A percentile compares a stretch with the other conserved stretches of the same genome.
These are phyloP conservation scores for Phycodurus eques DNA, from an alignment of 2,113 vertebrate genomes.

Conservation along the genomic window DNA sequence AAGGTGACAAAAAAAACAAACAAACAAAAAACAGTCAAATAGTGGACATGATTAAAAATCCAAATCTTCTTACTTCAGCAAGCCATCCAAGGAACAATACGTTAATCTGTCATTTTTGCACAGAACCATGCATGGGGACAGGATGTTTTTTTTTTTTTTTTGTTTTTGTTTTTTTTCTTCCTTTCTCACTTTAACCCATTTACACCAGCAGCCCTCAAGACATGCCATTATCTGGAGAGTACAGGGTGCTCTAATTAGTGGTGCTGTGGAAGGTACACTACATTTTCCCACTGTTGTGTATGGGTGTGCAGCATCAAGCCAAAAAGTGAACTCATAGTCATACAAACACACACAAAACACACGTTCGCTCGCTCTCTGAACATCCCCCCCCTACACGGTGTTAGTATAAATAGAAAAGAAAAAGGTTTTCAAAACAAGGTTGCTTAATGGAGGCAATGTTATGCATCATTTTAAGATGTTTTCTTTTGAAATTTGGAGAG, in stretches of 20 bases:
- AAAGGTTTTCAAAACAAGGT: conserved; percentile 49
- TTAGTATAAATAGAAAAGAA: conserved; percentile 62
- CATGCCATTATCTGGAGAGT: conserved; percentile 59
- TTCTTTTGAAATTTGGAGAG: conserved; percentile 70
- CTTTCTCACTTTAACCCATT: conserved; percentile 26
- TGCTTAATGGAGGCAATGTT: conserved; percentile 73
- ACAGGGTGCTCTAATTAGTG: conserved; percentile 68
- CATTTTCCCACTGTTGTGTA: conserved; percentile 46
- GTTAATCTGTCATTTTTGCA: conserved; percentile 50
- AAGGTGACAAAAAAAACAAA: conserved; percentile 46
- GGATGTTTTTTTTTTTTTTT: conserved; percentile 44
- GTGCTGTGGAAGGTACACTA: conserved; percentile 46
- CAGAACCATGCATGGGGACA: conserved; percentile 65
- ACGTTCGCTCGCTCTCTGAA: conserved; percentile 26
- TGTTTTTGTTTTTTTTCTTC: conserved; percentile 44
- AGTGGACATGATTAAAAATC: conserved; percentile 38
- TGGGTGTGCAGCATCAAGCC: conserved; percentile 46
- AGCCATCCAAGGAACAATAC: conserved; percentile 47
- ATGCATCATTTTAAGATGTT: conserved; percentile 75
- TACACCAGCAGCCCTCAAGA: conserved; percentile 47
- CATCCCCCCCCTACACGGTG: conserved; percentile 19
- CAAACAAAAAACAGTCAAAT: conserved; percentile 17
- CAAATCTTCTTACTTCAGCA: conserved; percentile 45
- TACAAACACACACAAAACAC: conserved; percentile 32
- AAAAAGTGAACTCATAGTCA: conserved; percentile 49